Evolutionary conservation across 2,888 invertebrate genomes (phyloP).

Genomic region (Nomada flava): DNA sequence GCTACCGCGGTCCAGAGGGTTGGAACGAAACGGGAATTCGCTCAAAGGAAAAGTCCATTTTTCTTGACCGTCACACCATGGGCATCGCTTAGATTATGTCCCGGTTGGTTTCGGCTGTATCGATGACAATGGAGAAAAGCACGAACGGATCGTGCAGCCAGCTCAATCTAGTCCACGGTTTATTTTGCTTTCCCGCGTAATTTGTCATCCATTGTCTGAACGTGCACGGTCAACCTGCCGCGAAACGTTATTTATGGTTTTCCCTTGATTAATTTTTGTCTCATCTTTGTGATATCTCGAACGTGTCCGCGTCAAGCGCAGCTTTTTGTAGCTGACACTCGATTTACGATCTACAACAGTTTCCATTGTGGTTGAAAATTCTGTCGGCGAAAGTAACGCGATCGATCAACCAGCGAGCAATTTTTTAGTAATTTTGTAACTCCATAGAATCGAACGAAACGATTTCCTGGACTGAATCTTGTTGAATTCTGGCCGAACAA

Average conservation of each 20-base stretch:
- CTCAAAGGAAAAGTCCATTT: conserved; percentile 70
- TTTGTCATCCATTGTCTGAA: conserved; percentile 82
- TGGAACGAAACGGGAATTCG: conserved; percentile 18
- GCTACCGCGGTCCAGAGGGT: conserved; percentile 8
- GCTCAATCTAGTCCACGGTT: conserved; percentile 76
- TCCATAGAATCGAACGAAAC: neutral
- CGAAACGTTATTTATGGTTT: conserved; percentile 81
- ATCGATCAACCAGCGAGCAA: neutral
- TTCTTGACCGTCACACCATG: conserved; percentile 68
- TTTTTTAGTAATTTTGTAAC: neutral
- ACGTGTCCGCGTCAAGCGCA: conserved; percentile 53
- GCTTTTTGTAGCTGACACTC: conserved; percentile 32
- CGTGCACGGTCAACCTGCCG: conserved; percentile 55
- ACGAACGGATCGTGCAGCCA: conserved; percentile 67
- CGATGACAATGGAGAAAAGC: conserved; percentile 73
- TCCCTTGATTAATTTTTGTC: conserved; percentile 79
- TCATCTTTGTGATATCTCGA: conserved; percentile 59
- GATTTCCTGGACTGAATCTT: neutral
- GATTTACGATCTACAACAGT: conserved; percentile 49
- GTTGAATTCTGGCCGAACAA: neutral
- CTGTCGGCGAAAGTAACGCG: neutral
- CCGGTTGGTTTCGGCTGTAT: conserved; percentile 61
- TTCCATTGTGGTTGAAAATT: conserved; percentile 12
- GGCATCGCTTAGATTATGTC: conserved; percentile 70
- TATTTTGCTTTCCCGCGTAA: conserved; percentile 79